Evolutionary conservation across 2,113 vertebrate genomes (phyloP).

Genomic region (Empidonax traillii): DNA sequence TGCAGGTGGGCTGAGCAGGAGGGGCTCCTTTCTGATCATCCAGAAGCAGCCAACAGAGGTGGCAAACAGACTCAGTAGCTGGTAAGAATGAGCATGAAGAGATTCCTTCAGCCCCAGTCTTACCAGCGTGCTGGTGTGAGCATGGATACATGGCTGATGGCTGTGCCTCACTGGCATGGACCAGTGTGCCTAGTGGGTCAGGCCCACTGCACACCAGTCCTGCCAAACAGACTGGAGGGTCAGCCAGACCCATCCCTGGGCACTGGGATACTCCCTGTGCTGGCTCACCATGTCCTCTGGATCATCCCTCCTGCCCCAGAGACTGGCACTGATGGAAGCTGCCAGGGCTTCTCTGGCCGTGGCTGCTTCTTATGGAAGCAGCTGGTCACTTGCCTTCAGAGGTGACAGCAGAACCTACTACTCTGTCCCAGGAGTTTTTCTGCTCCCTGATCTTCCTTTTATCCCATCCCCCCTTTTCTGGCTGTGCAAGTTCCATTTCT

Average conservation of each 20-base stretch:
- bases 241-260: not conserved
- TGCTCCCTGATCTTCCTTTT: not conserved
- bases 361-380: not conserved
- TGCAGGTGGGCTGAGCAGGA: not conserved
- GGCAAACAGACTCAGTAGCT: not conserved
- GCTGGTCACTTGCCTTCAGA: not conserved
- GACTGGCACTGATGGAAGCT: not conserved
- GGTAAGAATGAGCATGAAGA: not conserved
- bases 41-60: not conserved
- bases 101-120: not conserved
- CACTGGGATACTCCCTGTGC: not conserved
- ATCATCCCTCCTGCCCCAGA: not conserved
- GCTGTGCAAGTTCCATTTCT: not conserved
- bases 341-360: accelerated
- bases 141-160: accelerated
- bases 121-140: not conserved
- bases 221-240: not conserved
- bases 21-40: not conserved
- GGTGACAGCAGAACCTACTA: not conserved
- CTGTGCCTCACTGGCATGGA: not conserved
- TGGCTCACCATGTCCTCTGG: not conserved
- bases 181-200: not conserved
- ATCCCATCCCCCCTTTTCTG: not conserved
- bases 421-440: not conserved
- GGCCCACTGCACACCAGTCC: not conserved